A percentile compares a stretch with the other conserved stretches of the same genome.
These are phyloP conservation scores for Uria aalge DNA, from an alignment of 2,113 vertebrate genomes.

Conservation along the genomic window DNA sequence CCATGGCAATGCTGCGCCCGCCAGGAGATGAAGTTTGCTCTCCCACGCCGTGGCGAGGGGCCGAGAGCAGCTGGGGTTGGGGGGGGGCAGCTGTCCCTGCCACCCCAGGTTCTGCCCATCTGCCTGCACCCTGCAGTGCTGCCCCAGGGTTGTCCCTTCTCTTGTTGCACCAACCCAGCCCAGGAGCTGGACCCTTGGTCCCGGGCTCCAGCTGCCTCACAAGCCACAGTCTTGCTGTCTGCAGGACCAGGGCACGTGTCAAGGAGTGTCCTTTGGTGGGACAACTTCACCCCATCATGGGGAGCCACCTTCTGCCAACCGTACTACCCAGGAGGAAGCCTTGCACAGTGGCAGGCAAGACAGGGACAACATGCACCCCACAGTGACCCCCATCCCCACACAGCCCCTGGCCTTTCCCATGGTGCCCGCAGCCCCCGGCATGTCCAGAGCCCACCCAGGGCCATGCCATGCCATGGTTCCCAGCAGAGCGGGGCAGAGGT, in stretches of 20 bases:
- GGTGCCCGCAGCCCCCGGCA: neutral
- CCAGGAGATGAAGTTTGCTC: conserved; percentile 8
- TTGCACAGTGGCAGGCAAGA: neutral
- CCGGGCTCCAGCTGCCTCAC: neutral
- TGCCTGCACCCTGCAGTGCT: neutral
- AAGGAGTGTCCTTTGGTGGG: neutral
- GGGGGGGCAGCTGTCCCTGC: neutral
- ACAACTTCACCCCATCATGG: neutral
- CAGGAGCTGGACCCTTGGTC: neutral
- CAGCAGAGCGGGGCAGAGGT: neutral
- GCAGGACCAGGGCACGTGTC: neutral
- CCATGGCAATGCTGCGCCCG: conserved; percentile 14
- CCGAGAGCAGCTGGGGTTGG: rapidly evolving
- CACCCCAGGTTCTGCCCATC: neutral
- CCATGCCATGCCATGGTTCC: neutral
- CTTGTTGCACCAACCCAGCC: neutral
- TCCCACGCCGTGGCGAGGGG: neutral
- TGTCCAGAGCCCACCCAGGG: neutral
- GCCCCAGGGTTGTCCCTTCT: neutral
- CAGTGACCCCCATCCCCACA: neutral
- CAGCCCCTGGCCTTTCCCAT: neutral
- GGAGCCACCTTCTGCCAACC: neutral
- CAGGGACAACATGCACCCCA: rapidly evolving
- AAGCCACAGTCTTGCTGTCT: neutral
- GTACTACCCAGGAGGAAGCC: neutral